Evolutionary conservation across 2,113 vertebrate genomes (phyloP), one percentile per base, ranked within the genome.

Genomic region (Elgaria multicarinata): DNA sequence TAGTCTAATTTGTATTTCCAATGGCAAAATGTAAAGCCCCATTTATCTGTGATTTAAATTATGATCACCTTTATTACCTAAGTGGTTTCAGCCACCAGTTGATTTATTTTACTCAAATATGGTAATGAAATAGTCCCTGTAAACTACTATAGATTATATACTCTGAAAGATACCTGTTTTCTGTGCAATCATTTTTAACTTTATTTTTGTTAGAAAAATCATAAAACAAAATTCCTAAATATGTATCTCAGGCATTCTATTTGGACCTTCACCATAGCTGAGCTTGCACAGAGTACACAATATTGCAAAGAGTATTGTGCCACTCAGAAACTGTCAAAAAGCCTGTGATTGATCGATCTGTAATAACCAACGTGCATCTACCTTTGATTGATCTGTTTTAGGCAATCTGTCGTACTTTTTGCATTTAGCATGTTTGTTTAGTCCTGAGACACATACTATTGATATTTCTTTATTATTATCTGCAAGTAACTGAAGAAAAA

Each of bases 331-430:
- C 4, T 36, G 8, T 84, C 92, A 75, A 58, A 0, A 14, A 87
- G 69, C 88, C 67, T 3, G 81, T 85, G 55, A 87, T 4, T 90
- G 64, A 81, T 72, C 8, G 79, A 22, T 67, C 76, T 75, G 31
- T 85, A 93, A 91, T 82, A 94, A 92, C 8, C 0, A 16, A 91
- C 72, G 69, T 84, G 85, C 53, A 86, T 58, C 36, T 82, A 83
- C 36, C 13, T 93, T 89, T 90, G 89, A 92, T 0, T 90, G 89
- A 94, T 88, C 83, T 53, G 1, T 87, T 85, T 88, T 87, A 89
- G 83, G 22, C 53, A 83, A 44, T 64, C 28, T 12, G 33, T 42
- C 31, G 24, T 46, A 6, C 62, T 64, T 90, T 87, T 89, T 78
- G 39, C 2, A 85, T 20, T 83, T 16, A 89, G 55, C 0, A 1